Conservation (phyloP, 2,888 invertebrate genomes). For the Melinaea menophilus region DNA sequence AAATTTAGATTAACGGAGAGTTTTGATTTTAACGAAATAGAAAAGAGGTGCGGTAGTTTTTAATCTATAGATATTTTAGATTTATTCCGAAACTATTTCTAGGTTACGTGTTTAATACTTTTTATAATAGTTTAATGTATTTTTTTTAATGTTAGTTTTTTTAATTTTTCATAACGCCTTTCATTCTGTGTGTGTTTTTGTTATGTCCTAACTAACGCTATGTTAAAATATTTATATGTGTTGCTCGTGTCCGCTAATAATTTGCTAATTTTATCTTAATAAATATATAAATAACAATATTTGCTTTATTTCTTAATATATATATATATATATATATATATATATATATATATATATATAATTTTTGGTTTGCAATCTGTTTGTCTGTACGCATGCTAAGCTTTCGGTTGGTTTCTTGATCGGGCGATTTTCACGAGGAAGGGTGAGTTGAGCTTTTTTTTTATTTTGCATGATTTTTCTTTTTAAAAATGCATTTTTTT, state of each 20-base stretch:
- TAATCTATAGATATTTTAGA: background rate
- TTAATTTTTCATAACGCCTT: no score
- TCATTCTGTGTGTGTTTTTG: no score
- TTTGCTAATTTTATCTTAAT: background rate
- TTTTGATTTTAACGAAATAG: conserved; percentile 62
- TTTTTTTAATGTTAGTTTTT: no score
- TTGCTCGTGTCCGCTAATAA: no score
- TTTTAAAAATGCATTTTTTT: no score
- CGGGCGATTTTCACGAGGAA: conserved; percentile 38
- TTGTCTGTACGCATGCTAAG: conserved; percentile 30
- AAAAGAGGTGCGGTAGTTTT: conserved; percentile 25
- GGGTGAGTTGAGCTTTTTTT: conserved; percentile 42
- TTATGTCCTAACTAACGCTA: no score
- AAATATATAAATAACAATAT: conserved; percentile 2
- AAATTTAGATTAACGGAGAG: conserved; percentile 70
- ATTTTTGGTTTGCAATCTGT: conserved; percentile 6
- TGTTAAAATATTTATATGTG: no score
- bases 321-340: background rate
- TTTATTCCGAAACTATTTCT: background rate
- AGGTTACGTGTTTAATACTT: background rate
- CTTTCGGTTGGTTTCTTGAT: conserved; percentile 51
- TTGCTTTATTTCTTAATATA: background rate
- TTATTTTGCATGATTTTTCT: conserved; percentile 10
- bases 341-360: background rate
- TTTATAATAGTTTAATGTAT: no score